These are phyloP conservation scores for Percina caprodes DNA, from an alignment of 2,113 vertebrate species.

Conservation along the genomic window DNA sequence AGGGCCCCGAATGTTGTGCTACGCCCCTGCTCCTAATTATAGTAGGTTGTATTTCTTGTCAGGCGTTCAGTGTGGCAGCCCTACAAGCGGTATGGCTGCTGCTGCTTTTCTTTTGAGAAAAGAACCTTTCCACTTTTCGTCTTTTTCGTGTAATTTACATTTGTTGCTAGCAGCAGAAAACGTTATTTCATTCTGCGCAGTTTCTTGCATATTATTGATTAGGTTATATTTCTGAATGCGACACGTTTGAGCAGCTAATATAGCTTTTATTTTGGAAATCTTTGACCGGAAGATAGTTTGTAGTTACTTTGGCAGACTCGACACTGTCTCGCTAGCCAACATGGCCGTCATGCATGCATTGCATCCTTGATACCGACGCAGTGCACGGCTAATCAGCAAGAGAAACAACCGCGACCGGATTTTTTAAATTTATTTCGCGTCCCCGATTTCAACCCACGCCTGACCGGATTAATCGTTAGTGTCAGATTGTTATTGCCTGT, in stretches of 20 bases:
- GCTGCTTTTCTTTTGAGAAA: conserved; percentile 29
- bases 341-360: conserved; percentile 84
- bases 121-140: background rate
- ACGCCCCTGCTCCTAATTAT: conserved; percentile 10
- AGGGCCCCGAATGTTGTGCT: too few species aligned
- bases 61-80: conserved; percentile 70
- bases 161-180: background rate
- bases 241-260: background rate
- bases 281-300: conserved; percentile 41
- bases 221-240: background rate
- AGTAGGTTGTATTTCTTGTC: conserved; percentile 64
- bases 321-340: conserved; percentile 75
- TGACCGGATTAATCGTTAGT: conserved; percentile 35
- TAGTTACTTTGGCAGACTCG: conserved; percentile 38
- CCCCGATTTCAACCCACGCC: conserved; percentile 48
- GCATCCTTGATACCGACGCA: conserved; percentile 84
- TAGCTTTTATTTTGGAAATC: conserved; percentile 64
- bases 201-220: too few species aligned
- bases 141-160: background rate
- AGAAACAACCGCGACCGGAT: conserved; percentile 36
- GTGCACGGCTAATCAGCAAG: conserved; percentile 64
- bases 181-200: background rate
- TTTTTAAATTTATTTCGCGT: conserved; percentile 22
- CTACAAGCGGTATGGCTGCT: conserved; percentile 46
- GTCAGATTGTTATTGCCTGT: conserved; percentile 28